phyloP scores from a whole-genome alignment of 2,113 vertebrate species.

The Ameiurus melas region DNA sequence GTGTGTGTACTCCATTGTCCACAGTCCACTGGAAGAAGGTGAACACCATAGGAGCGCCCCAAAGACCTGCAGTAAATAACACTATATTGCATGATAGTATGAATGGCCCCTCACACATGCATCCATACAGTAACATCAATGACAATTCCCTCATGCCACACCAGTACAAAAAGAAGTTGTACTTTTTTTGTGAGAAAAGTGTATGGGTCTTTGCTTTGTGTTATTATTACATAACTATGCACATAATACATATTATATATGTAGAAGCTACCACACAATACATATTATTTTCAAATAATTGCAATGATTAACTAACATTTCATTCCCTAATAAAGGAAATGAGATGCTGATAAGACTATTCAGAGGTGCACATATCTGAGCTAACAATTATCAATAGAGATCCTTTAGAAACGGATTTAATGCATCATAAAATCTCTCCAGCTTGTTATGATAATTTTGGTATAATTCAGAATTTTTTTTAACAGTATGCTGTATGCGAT shows the following conservation, averaged over 20 bases:
- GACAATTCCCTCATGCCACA: conserved; percentile 72
- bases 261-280: background rate
- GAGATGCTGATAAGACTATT: background rate
- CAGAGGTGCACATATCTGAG: background rate
- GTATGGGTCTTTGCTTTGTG: background rate
- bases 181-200: background rate
- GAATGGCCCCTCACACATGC: conserved; percentile 66
- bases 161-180: conserved; percentile 51
- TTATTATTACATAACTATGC: background rate
- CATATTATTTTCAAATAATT: background rate
- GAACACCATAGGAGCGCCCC: conserved; percentile 68
- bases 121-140: conserved; percentile 70
- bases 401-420: background rate
- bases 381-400: background rate
- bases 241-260: background rate
- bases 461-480: background rate
- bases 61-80: conserved; percentile 75
- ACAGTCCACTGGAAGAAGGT: conserved; percentile 73
- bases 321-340: conserved; percentile 1
- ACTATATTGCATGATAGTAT: conserved; percentile 72
- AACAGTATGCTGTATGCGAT: background rate
- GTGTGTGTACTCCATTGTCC: conserved; percentile 47
- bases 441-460: background rate
- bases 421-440: background rate
- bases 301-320: background rate